Conservation (phyloP, 2,113 vertebrate species). For the Stigmatopora nigra region DNA sequence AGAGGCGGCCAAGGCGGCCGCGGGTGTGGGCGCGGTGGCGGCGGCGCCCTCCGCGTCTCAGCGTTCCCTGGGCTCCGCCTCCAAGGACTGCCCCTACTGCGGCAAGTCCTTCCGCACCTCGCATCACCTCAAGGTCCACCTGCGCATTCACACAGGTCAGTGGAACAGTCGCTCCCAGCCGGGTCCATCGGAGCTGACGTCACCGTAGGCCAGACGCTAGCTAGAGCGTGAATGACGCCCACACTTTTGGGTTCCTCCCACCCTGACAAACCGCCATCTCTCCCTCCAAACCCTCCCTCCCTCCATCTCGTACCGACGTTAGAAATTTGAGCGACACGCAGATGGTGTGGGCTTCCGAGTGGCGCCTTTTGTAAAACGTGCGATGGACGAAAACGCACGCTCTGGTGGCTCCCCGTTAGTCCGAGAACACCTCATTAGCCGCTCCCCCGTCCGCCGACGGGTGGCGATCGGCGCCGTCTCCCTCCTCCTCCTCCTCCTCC, state of each 20-base stretch:
- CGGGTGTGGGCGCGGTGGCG: too few species aligned
- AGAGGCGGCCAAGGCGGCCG: conserved; percentile 77
- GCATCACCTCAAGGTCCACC: conserved; percentile 97
- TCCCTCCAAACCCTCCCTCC: too few species aligned
- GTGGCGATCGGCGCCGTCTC: conserved; percentile 26
- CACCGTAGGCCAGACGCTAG: too few species aligned
- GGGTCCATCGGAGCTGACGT: too few species aligned
- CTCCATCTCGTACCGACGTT: too few species aligned
- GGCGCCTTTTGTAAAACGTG: neutral
- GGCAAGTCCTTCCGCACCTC: conserved; percentile 98
- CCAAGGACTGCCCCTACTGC: conserved; percentile 98
- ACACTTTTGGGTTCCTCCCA: too few species aligned
- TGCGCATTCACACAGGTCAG: conserved; percentile 99
- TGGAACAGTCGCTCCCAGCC: conserved; percentile 15
- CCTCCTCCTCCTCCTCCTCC: conserved; percentile 45
- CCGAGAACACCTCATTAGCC: conserved; percentile 25
- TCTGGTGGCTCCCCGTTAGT: conserved; percentile 6
- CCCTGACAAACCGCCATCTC: too few species aligned
- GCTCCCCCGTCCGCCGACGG: conserved; percentile 4
- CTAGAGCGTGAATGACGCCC: too few species aligned
- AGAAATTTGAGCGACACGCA: conserved; percentile 2
- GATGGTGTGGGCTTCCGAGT: conserved; percentile 24
- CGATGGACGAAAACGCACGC: neutral
- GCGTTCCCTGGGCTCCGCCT: conserved; percentile 84
- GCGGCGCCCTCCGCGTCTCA: conserved; percentile 81